Base-by-base conservation (phyloP, 2,113 vertebrate species). In the Alligator sinensis region DNA sequence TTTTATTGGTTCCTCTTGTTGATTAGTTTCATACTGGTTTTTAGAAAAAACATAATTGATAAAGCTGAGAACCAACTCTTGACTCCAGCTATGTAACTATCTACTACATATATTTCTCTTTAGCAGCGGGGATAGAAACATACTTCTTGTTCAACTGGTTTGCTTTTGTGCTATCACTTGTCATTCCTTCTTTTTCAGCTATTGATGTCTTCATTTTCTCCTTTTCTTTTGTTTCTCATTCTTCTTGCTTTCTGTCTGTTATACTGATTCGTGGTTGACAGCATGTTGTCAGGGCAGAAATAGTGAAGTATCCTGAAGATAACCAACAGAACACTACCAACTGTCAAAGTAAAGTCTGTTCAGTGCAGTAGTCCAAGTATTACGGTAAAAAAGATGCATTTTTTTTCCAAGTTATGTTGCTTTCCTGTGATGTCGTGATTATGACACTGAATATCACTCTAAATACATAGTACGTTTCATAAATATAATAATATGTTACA, bases 251-350 rank as follows among this genome's bases (percentile, higher is more conserved):
- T 96, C 92, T 86, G 57, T 97, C 94, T 91, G 59, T 89, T 95
- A 66, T 83, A 79, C 97, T 97, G 89, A 81, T 95, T 75, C 17
- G 90, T 91, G 96, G 90, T 96, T 97, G 97, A 97, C 98, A 99
- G 99, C 98, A 90, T 98, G 98, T 99, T 97, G 98, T 99, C 97
- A 99, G 99, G 98, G 99, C 99, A 96, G 98, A 98, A 98, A 98
- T 99, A 98, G 99, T 99, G 98, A 98, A 98, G 97, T 99, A 99
- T 96, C 98, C 98, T 30, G 99, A 99, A 95, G 99, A 98, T 98
- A 98, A 95, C 97, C 98, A 96, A 76, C 97, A 97, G 97, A 93
- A 7, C 96, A 97, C 97, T 95, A 98, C 98, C 84, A 98, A 91
- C 95, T 98, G 98, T 97, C 98, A 98, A 97, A 99, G 99, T 98